These are phyloP conservation scores for Hystrix brachyura DNA, from an alignment of 2,113 vertebrate species.

Conservation along the genomic window DNA sequence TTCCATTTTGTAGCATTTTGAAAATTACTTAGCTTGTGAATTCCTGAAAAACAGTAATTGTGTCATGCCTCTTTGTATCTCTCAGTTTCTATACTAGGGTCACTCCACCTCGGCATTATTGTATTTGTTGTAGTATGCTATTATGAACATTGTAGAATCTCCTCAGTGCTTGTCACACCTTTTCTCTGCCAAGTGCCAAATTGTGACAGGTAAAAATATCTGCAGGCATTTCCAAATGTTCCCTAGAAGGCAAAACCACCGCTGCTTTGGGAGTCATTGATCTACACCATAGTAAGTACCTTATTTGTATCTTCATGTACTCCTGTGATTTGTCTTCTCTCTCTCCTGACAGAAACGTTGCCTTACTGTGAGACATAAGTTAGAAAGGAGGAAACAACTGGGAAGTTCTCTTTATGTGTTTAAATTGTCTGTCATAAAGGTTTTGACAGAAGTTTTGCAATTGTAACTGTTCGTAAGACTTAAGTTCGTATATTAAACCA, in stretches of 20 bases:
- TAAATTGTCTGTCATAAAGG: not conserved
- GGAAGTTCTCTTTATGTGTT: not conserved
- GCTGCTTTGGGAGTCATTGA: not conserved
- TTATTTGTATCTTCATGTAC: not conserved
- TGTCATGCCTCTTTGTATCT: not conserved
- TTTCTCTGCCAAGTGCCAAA: not conserved
- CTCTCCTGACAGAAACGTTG: not conserved
- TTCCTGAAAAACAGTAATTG: not conserved
- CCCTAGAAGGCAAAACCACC: not conserved
- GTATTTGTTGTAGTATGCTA: not conserved
- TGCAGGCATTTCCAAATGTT: not conserved
- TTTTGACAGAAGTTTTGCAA: not conserved
- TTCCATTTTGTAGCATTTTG: not conserved
- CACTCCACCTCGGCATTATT: not conserved
- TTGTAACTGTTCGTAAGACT: not conserved
- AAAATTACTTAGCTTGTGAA: not conserved
- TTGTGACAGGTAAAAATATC: not conserved
- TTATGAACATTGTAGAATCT: not conserved
- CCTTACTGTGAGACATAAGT: not conserved
- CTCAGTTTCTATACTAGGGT: not conserved
- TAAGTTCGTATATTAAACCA: not conserved
- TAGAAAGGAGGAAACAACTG: not conserved
- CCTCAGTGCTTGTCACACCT: not conserved
- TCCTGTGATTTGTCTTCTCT: not conserved
- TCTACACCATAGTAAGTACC: not conserved